Conservation (phyloP, 2,888 invertebrate genomes). For the Dasypolia templi region DNA sequence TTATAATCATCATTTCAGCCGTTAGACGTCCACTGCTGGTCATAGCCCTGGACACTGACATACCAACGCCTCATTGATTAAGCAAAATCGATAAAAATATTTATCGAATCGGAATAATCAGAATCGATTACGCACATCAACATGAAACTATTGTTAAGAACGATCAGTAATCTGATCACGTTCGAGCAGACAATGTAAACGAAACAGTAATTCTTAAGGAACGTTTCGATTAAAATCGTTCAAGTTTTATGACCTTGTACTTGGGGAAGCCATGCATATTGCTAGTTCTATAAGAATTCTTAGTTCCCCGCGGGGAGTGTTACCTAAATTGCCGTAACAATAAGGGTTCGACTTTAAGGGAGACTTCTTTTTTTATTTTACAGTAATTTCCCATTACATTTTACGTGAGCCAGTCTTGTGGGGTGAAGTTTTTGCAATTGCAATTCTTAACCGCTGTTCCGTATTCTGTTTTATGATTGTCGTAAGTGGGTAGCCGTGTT, state of each 20-base stretch:
- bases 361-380: conserved; percentile 75
- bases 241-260: conserved; percentile 69
- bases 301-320: conserved; percentile 72
- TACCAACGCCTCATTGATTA: conserved; percentile 32
- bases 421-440: conserved; percentile 71
- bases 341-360: conserved; percentile 73
- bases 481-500: conserved; percentile 57
- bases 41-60: not conserved
- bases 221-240: conserved; percentile 69
- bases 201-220: conserved; percentile 62
- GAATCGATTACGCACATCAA: conserved; percentile 47
- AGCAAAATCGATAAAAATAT: conserved; percentile 54
- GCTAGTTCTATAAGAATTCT: conserved; percentile 74
- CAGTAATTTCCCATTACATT: conserved; percentile 77
- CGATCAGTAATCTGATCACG: conserved; percentile 56
- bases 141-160: conserved; percentile 49
- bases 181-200: conserved; percentile 58
- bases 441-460: conserved; percentile 66
- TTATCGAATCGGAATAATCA: conserved; percentile 48
- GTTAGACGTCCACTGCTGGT: too few relatives aligned
- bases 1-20: too few relatives aligned
- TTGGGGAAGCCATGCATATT: conserved; percentile 70
- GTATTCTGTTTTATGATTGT: conserved; percentile 65
- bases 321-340: conserved; percentile 76
- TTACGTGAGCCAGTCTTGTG: conserved; percentile 73